Percentiles rank a stretch among this genome's conserved stretches.
Evolutionary conservation across 2,888 invertebrate genomes (phyloP).

Genomic region (Folsomia manolachei): DNA sequence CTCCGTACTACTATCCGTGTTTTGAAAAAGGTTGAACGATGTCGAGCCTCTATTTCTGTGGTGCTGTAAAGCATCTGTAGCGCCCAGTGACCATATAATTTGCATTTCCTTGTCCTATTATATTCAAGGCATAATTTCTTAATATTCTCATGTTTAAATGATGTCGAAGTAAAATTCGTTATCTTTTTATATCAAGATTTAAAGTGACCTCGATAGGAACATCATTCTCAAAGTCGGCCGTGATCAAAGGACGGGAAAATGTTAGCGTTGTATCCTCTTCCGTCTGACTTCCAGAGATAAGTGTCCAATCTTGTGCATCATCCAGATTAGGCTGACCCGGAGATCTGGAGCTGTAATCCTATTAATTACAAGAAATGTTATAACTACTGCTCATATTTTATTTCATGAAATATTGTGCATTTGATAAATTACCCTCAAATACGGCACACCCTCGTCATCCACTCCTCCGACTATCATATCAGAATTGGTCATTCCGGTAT

Average conservation of each 20-base stretch:
- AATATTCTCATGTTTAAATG: no score
- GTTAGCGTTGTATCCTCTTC: background rate
- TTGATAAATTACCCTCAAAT: background rate
- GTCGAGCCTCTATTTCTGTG: slow-evolving; percentile 1
- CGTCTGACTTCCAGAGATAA: background rate
- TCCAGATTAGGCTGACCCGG: background rate
- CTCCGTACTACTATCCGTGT: background rate
- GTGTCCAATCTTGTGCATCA: background rate
- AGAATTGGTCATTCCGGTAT: background rate
- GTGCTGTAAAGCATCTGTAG: background rate
- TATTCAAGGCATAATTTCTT: no score
- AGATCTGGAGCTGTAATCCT: background rate
- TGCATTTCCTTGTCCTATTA: slow-evolving; percentile 1
- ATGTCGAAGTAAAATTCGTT: no score
- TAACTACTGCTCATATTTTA: no score
- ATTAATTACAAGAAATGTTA: no score
- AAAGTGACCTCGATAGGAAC: background rate
- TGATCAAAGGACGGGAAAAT: background rate
- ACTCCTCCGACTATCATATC: background rate
- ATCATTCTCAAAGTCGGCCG: background rate
- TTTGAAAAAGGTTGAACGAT: slow-evolving; percentile 8
- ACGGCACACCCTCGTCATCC: background rate
- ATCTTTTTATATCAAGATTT: no score
- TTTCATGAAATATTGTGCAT: no score
- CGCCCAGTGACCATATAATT: slow-evolving; percentile 9